A percentile compares a stretch with the other conserved stretches of the same genome.
Conservation (phyloP, 2,113 vertebrate genomes). For the Lepus americanus region DNA sequence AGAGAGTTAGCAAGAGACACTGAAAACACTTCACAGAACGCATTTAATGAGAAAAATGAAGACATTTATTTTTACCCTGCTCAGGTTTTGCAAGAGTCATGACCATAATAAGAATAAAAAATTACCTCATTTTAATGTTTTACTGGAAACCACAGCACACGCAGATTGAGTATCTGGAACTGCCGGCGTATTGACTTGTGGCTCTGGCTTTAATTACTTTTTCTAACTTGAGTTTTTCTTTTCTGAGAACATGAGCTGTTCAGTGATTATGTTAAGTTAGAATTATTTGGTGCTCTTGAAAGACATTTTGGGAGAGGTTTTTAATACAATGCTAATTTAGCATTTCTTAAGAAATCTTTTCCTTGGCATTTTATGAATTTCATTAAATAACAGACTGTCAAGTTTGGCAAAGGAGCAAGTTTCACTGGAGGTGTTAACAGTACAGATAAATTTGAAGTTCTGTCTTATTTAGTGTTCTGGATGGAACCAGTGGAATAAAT, state of each 20-base stretch:
- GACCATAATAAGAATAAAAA: slow-evolving; percentile 60
- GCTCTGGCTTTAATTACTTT: slow-evolving; percentile 71
- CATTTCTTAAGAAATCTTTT: slow-evolving; percentile 64
- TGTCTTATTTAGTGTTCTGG: slow-evolving; percentile 53
- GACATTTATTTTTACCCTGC: background rate
- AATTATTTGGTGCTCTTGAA: slow-evolving; percentile 66
- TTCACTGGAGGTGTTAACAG: background rate
- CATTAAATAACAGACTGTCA: slow-evolving; percentile 47
- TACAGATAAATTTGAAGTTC: slow-evolving; percentile 25
- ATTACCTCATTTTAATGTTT: slow-evolving; percentile 76
- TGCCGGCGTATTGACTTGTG: slow-evolving; percentile 65
- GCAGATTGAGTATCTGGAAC: slow-evolving; percentile 1
- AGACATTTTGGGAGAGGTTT: slow-evolving; percentile 59
- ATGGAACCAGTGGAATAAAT: slow-evolving; percentile 48
- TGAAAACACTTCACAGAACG: slow-evolving; percentile 23
- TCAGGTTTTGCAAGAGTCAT: slow-evolving; percentile 61
- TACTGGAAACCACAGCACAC: slow-evolving; percentile 68
- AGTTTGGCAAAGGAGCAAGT: slow-evolving; percentile 52
- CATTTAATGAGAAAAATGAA: slow-evolving; percentile 65
- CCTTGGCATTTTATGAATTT: slow-evolving; percentile 50
- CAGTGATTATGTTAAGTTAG: slow-evolving; percentile 43
- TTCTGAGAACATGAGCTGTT: slow-evolving; percentile 51
- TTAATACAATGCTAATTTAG: slow-evolving; percentile 34
- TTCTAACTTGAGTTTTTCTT: slow-evolving; percentile 36
- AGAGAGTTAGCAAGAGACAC: background rate